These are phyloP conservation scores for Athalia circularis DNA, from an alignment of 2,888 invertebrate species.

Conservation along the genomic window DNA sequence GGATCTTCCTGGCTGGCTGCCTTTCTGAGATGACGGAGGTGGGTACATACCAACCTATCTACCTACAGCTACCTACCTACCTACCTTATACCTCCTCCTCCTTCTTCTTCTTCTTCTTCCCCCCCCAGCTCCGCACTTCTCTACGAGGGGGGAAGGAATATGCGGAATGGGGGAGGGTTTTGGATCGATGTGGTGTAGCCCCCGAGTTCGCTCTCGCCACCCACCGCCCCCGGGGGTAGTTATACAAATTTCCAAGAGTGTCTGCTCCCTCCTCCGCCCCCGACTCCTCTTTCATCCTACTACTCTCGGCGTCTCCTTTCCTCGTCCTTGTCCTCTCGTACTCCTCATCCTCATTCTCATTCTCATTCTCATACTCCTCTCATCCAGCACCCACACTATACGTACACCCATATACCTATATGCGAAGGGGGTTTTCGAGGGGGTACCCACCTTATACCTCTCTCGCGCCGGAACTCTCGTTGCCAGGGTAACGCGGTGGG, in stretches of 20 bases:
- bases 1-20: slow-evolving; percentile 16
- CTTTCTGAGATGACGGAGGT: slow-evolving; percentile 68
- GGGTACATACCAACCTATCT: slow-evolving; percentile 20
- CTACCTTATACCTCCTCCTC: slow-evolving; percentile 42
- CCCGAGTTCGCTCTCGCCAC: slow-evolving; percentile 53
- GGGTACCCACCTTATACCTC: slow-evolving; percentile 46
- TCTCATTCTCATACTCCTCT: slow-evolving; percentile 41
- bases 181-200: slow-evolving; percentile 71
- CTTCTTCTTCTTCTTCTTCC: background rate
- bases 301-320: slow-evolving; percentile 51
- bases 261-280: slow-evolving; percentile 61
- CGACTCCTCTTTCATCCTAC: slow-evolving; percentile 23
- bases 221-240: slow-evolving; percentile 70
- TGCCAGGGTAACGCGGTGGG: slow-evolving; percentile 68
- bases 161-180: slow-evolving; percentile 49
- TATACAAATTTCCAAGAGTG: slow-evolving; percentile 74
- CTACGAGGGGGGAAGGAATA: slow-evolving; percentile 7
- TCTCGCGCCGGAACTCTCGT: slow-evolving; percentile 66
- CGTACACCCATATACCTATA: background rate
- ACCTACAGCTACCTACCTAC: no score
- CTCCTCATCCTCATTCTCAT: slow-evolving; percentile 47
- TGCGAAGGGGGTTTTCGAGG: no score
- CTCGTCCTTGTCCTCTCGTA: slow-evolving; percentile 49
- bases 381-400: slow-evolving; percentile 45
- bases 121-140: background rate